Base-by-base conservation (phyloP, 2,113 vertebrate species). In the Stigmatopora argus region DNA sequence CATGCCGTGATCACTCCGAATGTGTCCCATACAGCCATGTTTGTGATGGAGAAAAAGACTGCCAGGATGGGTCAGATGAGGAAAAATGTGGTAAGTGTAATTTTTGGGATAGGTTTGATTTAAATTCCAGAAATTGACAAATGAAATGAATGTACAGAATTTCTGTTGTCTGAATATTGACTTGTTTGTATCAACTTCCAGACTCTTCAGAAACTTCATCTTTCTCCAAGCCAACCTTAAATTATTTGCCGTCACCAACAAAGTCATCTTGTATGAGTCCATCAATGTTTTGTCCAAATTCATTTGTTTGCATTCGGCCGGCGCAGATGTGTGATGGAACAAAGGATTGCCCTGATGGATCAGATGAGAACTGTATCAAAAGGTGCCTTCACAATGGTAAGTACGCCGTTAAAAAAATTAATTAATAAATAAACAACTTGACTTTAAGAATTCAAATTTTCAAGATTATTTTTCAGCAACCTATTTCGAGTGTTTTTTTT, bases 1-100 rank as follows among this genome's bases (percentile, higher is more conserved):
- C 11, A 4, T 96, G 93, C 72, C 69, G 0, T 0, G 89, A 94
- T 0, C 89, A 87, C 19, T 80, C 62, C 0, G 86, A 86, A 58
- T 96, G 93, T 0, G 75, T 96, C 19, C 78, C 88, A 21, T 69
- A 71, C 14, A 89, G 86, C n/a, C 91, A 91, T 3, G 0, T 93
- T 59, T 95, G 94, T 48, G 92, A 95, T 26, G 93, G 93, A 3
- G 90, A 93, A 48, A 57, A 41, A 0, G 94, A 96, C 85, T 95
- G 94, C 62, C 59, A 7, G 0, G 94, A 95, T 57, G 92, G 91
- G 35, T 95, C 93, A 0, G 93, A 96, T 69, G 94, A 96, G 74
- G 74, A 83, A 3, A 92, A 85, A 1, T 76, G 87, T 58, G 79
- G 59, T 44, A 61, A 45, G 19, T 38, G 83, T 74, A 19, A 9